Conservation (phyloP, 2,113 vertebrate species). For the Arenaria interpres region DNA sequence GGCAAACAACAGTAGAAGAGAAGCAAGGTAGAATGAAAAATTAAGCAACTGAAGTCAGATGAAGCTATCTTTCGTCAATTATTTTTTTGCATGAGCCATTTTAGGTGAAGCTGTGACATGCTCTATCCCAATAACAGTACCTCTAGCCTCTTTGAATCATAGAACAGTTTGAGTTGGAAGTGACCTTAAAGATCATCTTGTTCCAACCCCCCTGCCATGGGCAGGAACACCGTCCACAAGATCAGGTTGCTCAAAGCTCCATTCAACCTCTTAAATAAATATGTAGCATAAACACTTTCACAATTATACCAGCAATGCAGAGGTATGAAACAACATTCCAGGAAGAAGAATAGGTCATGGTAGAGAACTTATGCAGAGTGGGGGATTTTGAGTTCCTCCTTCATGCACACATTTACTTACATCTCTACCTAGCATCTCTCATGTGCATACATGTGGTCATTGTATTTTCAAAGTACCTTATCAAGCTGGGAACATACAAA, state of each 20-base stretch:
- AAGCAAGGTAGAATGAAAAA: background rate
- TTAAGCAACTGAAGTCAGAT: background rate
- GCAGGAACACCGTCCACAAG: too few species aligned
- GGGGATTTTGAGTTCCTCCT: background rate
- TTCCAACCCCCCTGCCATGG: too few species aligned
- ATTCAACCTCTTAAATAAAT: background rate
- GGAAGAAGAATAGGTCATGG: background rate
- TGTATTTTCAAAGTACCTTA: background rate
- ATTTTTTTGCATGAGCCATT: background rate
- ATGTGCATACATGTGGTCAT: rapidly evolving
- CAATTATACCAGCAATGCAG: background rate
- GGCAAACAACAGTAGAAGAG: background rate
- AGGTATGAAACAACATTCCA: background rate
- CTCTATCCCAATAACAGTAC: background rate
- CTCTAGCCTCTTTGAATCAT: background rate
- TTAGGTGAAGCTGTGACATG: background rate
- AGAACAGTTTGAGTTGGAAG: too few species aligned
- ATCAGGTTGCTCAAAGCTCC: too few species aligned
- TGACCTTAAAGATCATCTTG: too few species aligned
- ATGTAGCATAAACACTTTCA: background rate
- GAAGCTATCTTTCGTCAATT: background rate
- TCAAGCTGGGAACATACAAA: background rate
- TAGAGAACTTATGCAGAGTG: background rate
- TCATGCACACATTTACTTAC: background rate
- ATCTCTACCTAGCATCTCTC: background rate